These are phyloP conservation scores for Pilophorus perplexus DNA, from an alignment of 2,888 invertebrate species.

Conservation along the genomic window DNA sequence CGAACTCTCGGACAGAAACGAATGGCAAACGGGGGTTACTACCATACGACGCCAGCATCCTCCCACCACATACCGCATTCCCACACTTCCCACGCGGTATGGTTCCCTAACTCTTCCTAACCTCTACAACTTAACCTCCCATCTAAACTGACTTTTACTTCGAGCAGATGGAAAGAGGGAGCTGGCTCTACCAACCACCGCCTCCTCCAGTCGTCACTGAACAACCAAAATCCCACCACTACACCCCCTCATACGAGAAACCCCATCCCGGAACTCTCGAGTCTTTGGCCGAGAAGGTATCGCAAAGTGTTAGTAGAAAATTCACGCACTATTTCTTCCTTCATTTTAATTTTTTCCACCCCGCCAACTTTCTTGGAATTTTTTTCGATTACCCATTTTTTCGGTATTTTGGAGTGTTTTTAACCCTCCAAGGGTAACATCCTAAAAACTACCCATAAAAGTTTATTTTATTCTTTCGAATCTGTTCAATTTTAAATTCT, in stretches of 20 bases:
- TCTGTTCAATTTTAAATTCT: no score
- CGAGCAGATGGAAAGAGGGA: conserved; percentile 42
- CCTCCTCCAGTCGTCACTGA: conserved; percentile 84
- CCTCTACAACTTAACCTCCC: neutral
- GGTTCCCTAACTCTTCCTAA: no score
- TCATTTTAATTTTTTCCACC: neutral
- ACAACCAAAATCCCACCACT: conserved; percentile 81
- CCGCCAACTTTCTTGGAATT: neutral
- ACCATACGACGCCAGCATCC: conserved; percentile 35
- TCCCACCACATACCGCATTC: conserved; percentile 52
- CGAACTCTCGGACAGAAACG: conserved; percentile 16
- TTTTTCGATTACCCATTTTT: neutral
- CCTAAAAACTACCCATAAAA: no score
- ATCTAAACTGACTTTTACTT: neutral
- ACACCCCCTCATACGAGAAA: conserved; percentile 80
- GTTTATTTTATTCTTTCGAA: no score
- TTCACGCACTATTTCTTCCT: conserved; percentile 36
- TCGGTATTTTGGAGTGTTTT: no score
- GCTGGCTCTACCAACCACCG: conserved; percentile 70
- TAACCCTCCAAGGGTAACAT: no score
- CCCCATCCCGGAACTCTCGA: conserved; percentile 80
- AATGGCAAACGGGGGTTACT: conserved; percentile 44
- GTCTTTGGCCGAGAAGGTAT: conserved; percentile 80
- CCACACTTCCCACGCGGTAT: conserved; percentile 49
- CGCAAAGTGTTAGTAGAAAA: conserved; percentile 37